Base-by-base conservation (phyloP, 2,113 vertebrate species). In the Ammodytes dubius region DNA sequence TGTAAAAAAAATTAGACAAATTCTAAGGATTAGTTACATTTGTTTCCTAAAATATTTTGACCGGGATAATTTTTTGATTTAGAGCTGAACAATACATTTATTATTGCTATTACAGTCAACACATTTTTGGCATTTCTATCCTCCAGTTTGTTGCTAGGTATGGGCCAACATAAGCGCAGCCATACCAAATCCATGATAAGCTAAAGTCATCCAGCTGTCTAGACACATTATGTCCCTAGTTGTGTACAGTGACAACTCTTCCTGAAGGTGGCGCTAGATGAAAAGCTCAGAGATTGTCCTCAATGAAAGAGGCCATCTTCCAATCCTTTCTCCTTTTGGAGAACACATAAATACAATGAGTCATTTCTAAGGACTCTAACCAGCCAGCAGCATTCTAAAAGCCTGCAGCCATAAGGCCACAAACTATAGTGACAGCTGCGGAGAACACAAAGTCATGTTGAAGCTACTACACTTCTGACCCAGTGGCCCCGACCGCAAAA, bases 221-320 rank as follows among this genome's bases (percentile, higher is more conserved):
- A 40, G 37, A 37, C 42, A 43, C 6, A 11, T 42, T 42, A 7
- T 45, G 7, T 15, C 37, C 9, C 57, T 42, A 9, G 7, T 40
- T 17, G 15, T 77, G 40, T 46, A 56, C 42, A 8, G 15, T 60
- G 39, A 27, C 5, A 7, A 0, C 54, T 39, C n/a, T 27, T 17
- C 69, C 84, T 70, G 45, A 53, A 27, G 74, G 70, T 45, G 74
- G 79, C 8, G 14, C 79, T 82, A 58, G 50, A 77, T 63, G 68
- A 77, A 27, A 39, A 69, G 50, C 53, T 35, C 2, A 54, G 14
- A 42, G 17, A 35, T 40, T 46, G 9, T 17, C 17, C 50, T 1
- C n/a, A 27, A 46, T 49, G 2, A 40, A 42, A 37, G 8, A 61
- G 43, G 57, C 53, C 27, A 27, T 27, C 27, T 27, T 27, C 27